These are phyloP conservation scores for Sebastes iracundus DNA, from an alignment of 2,797 vertebrate species.

Conservation along the genomic window DNA sequence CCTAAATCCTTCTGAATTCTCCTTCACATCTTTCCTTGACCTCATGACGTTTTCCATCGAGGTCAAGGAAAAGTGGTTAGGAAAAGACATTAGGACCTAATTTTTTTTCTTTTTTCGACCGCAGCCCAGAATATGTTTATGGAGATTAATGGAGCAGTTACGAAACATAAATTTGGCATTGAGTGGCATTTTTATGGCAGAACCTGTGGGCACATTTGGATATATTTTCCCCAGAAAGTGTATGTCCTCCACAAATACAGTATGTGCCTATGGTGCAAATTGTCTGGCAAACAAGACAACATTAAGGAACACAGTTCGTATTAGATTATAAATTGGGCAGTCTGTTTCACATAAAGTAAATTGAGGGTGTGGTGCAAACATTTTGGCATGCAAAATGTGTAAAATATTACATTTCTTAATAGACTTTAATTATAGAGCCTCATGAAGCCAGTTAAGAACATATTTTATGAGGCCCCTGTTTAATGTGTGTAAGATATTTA, in stretches of 20 bases:
- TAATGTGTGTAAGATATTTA: not conserved
- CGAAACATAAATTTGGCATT: too few relatives aligned
- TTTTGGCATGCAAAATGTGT: not conserved
- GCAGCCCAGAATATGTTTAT: too few relatives aligned
- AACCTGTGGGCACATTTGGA: not conserved
- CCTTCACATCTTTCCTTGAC: too few relatives aligned
- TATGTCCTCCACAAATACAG: not conserved
- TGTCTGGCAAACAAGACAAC: not conserved
- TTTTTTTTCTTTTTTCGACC: too few relatives aligned
- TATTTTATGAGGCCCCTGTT: not conserved
- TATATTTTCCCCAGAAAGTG: not conserved
- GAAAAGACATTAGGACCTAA: too few relatives aligned
- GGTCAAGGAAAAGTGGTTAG: too few relatives aligned
- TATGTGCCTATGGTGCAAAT: not conserved
- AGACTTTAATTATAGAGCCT: slow-evolving; percentile 3
- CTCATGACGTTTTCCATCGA: too few relatives aligned
- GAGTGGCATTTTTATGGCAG: not conserved
- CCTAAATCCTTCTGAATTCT: too few relatives aligned
- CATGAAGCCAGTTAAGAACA: not conserved
- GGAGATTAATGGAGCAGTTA: too few relatives aligned
- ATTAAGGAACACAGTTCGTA: not conserved
- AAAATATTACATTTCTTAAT: not conserved
- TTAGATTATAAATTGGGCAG: not conserved
- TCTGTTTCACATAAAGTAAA: slow-evolving; percentile 2
- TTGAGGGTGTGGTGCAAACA: not conserved